These are phyloP conservation scores for Trachelus stipa DNA, from an alignment of 2,888 invertebrate species.

Conservation along the genomic window DNA sequence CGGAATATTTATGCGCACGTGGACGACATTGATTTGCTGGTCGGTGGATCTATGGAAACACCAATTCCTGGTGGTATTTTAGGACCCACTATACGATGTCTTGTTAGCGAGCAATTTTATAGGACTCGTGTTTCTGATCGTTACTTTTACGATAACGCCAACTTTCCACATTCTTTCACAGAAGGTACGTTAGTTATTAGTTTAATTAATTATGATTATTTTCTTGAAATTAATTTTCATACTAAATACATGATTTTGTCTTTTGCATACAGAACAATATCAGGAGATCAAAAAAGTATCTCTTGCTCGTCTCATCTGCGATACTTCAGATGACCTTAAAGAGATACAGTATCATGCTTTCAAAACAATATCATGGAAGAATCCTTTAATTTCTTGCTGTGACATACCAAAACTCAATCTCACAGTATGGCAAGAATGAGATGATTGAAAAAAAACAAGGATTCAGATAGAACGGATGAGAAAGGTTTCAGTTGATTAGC, in stretches of 20 bases:
- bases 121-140: constrained; percentile 69
- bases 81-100: constrained; percentile 70
- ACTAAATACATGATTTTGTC: not conserved
- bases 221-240: not conserved
- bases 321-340: constrained; percentile 62
- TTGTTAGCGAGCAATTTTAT: constrained; percentile 69
- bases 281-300: constrained; percentile 63
- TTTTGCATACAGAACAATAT: constrained; percentile 58
- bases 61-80: constrained; percentile 66
- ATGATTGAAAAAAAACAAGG: not conserved
- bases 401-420: constrained; percentile 62
- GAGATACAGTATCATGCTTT: constrained; percentile 70
- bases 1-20: constrained; percentile 62
- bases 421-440: constrained; percentile 61
- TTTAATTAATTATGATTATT: not conserved
- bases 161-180: constrained; percentile 53
- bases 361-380: constrained; percentile 58
- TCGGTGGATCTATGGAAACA: constrained; percentile 68
- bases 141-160: constrained; percentile 66
- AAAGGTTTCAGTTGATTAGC: not conserved
- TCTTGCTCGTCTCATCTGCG: constrained; percentile 65
- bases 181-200: constrained; percentile 44
- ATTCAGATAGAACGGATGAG: not conserved
- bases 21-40: constrained; percentile 70
- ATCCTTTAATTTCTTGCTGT: constrained; percentile 64